Percentiles rank a stretch among this genome's conserved stretches.
Evolutionary conservation across 2,113 vertebrate genomes (phyloP).

Genomic region (Pantherophis guttatus): DNA sequence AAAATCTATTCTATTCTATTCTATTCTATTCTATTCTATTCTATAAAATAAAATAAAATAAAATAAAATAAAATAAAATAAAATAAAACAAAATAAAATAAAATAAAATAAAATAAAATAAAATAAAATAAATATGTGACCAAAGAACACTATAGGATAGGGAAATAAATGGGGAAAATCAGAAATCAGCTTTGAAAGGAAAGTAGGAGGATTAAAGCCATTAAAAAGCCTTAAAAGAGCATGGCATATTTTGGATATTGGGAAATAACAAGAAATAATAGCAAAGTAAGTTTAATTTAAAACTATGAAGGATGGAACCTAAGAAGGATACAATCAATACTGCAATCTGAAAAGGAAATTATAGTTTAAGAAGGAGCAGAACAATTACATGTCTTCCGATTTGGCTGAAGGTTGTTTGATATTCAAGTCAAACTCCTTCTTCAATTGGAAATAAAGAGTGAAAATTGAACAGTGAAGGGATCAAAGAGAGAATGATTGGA

Average conservation of each 20-base stretch:
- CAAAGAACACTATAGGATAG: background rate
- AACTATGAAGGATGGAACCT: background rate
- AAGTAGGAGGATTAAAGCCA: background rate
- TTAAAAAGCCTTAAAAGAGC: background rate
- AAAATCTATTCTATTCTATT: too few species aligned
- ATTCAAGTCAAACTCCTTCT: background rate
- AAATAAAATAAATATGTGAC: too few species aligned
- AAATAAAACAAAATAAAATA: too few species aligned
- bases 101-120: too few species aligned
- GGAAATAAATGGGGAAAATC: background rate
- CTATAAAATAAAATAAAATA: too few species aligned
- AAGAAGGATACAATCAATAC: background rate
- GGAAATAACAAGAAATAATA: background rate
- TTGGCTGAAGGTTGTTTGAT: background rate
- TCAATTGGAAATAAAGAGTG: background rate
- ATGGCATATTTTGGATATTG: background rate
- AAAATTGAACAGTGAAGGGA: background rate
- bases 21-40: too few species aligned
- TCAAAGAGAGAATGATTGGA: background rate
- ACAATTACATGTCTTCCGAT: background rate
- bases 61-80: too few species aligned
- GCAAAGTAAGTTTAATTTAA: background rate
- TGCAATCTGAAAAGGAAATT: background rate
- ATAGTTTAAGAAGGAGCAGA: background rate
- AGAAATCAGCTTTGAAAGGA: background rate